phyloP scores from a whole-genome alignment of 30 jellyfish, hydroid and myxozoan genomes.

The Rhopilema esculentum region DNA sequence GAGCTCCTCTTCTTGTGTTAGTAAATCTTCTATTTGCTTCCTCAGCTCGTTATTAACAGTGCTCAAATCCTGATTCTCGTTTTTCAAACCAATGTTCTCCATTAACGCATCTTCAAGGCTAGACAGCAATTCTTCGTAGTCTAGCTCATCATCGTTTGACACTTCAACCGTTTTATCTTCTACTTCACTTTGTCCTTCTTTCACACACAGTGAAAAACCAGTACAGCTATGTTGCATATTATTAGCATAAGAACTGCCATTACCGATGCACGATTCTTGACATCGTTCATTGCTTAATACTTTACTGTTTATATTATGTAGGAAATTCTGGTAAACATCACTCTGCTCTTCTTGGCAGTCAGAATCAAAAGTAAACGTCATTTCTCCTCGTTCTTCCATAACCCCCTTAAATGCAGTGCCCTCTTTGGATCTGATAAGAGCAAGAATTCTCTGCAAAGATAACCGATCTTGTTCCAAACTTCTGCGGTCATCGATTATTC shows the following conservation, averaged over 20 bases:
- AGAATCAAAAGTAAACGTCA: neutral
- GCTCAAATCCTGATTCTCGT: constrained; percentile 45
- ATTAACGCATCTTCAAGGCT: constrained; percentile 59
- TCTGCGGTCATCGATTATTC: constrained; percentile 45
- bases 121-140: constrained; percentile 28
- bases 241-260: neutral
- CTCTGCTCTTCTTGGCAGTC: neutral
- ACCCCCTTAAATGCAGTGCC: neutral
- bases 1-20: constrained; percentile 64
- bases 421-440: neutral
- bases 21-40: constrained; percentile 41
- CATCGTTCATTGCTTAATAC: neutral
- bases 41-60: constrained; percentile 55
- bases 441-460: constrained; percentile 13
- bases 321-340: neutral
- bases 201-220: no score
- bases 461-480: constrained; percentile 54
- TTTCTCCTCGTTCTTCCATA: neutral
- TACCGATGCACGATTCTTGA: neutral
- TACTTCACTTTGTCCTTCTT: no score
- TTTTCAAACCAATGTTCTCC: constrained; percentile 57
- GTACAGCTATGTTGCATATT: neutral
- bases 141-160: neutral
- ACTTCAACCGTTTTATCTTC: neutral
- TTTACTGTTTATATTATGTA: neutral